phyloP scores from a whole-genome alignment of 2,797 vertebrate genomes.

The Epinephelus coioides region DNA sequence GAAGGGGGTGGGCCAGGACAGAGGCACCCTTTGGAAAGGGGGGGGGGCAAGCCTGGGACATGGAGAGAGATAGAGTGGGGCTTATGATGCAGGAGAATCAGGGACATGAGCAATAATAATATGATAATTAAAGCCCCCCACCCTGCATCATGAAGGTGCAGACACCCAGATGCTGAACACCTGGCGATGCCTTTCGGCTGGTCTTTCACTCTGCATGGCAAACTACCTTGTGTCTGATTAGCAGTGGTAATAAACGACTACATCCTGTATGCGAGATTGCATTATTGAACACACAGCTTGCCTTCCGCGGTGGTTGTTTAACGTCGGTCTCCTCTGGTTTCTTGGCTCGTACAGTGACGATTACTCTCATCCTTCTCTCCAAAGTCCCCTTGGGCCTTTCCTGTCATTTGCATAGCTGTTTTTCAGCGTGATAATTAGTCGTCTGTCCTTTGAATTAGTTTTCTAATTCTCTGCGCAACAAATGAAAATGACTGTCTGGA shows the following conservation, averaged over 20 bases:
- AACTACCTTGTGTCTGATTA: constrained; percentile 49
- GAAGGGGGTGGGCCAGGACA: constrained; percentile 26
- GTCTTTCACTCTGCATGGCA: constrained; percentile 4
- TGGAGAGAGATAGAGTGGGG: neutral
- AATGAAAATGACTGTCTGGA: constrained; percentile 36
- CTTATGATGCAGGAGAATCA: constrained; percentile 22
- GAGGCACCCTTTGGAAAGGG: constrained; percentile 39
- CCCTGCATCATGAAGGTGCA: neutral
- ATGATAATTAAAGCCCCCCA: constrained; percentile 17
- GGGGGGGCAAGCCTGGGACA: constrained; percentile 13
- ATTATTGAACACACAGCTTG: constrained; percentile 62
- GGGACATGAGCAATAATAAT: constrained; percentile 17
- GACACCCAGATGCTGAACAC: constrained; percentile 52
- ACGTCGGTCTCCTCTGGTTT: constrained; percentile 38
- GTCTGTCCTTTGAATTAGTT: constrained; percentile 52
- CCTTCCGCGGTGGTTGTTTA: constrained; percentile 44
- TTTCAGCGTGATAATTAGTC: constrained; percentile 57
- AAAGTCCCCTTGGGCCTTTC: constrained; percentile 30
- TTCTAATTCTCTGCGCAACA: constrained; percentile 27
- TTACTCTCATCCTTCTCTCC: constrained; percentile 37
- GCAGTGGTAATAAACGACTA: constrained; percentile 42
- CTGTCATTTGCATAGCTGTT: constrained; percentile 57
- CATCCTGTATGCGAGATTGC: constrained; percentile 42
- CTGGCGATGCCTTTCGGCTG: constrained; percentile 43
- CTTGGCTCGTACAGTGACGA: constrained; percentile 20